Conservation (phyloP, 2,113 vertebrate species). For the Pterocles orientalis region DNA sequence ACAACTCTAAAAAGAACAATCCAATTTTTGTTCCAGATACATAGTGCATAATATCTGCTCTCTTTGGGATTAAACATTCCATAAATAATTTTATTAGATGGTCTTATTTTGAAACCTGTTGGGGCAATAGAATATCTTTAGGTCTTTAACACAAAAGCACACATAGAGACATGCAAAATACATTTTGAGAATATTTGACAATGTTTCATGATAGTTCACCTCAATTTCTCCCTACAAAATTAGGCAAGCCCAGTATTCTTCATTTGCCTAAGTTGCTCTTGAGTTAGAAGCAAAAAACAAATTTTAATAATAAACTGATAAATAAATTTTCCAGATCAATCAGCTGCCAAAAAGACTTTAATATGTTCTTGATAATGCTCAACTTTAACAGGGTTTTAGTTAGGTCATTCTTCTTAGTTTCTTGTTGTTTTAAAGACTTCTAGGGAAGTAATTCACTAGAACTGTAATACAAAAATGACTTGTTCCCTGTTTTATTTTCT, state of each 20-base stretch:
- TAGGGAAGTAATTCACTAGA: not conserved
- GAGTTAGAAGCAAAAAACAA: not conserved
- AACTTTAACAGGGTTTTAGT: not conserved
- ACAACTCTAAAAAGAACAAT: not conserved
- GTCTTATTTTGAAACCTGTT: not conserved
- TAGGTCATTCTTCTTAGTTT: not conserved
- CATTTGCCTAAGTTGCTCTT: not conserved
- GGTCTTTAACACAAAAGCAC: not conserved
- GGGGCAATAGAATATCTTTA: not conserved
- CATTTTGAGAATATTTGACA: not conserved
- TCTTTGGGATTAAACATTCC: not conserved
- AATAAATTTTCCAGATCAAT: not conserved
- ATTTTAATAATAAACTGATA: not conserved
- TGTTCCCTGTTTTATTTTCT: not conserved
- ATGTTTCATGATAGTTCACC: not conserved
- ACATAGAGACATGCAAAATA: not conserved
- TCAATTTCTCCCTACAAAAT: not conserved
- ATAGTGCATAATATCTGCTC: not conserved
- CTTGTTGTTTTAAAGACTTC: not conserved
- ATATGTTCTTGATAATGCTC: not conserved
- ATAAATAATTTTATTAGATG: not conserved
- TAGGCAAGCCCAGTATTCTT: not conserved
- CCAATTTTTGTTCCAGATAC: not conserved
- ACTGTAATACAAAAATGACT: not conserved
- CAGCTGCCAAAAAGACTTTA: not conserved